Conservation (phyloP, 2,113 vertebrate species). For the Vulpes ferrilata region DNA sequence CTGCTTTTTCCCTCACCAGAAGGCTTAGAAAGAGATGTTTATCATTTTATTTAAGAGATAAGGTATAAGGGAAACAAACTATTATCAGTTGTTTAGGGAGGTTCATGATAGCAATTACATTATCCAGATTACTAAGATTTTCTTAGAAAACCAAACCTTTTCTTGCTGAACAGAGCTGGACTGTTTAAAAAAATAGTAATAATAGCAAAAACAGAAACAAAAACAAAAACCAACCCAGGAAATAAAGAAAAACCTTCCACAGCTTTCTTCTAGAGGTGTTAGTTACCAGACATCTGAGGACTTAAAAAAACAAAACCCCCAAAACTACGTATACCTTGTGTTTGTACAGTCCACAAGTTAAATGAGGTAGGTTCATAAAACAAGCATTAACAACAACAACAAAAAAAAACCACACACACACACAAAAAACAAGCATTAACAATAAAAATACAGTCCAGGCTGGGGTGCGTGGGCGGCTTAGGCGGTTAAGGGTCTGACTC, state of each 20-base stretch:
- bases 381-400: conserved; percentile 30
- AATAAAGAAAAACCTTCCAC: not conserved
- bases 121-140: conserved; percentile 8
- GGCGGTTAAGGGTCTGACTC: not conserved
- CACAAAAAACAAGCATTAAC: not conserved
- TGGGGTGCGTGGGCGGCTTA: not conserved
- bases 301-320: not conserved
- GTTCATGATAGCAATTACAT: not conserved
- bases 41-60: conserved; percentile 58
- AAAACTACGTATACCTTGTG: not conserved
- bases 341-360: not conserved
- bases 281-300: conserved; percentile 5
- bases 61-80: not conserved
- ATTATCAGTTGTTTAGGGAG: not conserved
- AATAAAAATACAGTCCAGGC: not conserved
- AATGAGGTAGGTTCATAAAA: conserved; percentile 22
- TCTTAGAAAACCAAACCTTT: conserved; percentile 52
- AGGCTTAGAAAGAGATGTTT: not conserved
- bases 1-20: not conserved
- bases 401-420: too few relatives aligned
- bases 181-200: not conserved
- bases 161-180: not conserved
- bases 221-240: too few relatives aligned
- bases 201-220: not conserved
- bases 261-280: conserved; percentile 24